Base-by-base conservation (phyloP, 2,888 invertebrate species). In the Cistogaster globosa region DNA sequence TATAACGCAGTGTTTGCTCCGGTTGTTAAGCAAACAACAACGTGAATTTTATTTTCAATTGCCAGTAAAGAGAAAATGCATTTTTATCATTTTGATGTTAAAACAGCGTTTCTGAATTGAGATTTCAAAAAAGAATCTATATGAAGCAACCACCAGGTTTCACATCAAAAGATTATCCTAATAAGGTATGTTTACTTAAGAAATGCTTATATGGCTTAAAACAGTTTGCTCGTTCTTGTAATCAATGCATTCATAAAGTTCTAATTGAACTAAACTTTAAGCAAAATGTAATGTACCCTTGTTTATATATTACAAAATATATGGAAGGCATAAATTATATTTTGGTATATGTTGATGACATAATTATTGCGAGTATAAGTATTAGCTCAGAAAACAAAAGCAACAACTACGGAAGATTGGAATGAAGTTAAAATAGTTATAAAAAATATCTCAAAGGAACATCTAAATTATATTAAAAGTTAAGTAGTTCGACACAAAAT, bases 271-370 rank as follows among this genome's bases (percentile, higher is more conserved):
- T 67, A 0, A 48, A 77, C 11, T 77, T 77, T 38, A 77, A 48
- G 14, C 76, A 51, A 68, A 68, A 60, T 48, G 18, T 32, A 58
- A 48, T 76, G 48, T 45, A 75, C 32, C 18, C 65, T 57, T 75
- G 55, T 55, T 65, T 75, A 36, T 65, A 63, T 22, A 55, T 51
- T 7, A 26, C 20, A 32, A 75, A 63, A 55, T 32, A 16, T 16
- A 36, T 14, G 36, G 55, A 63, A 16, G 7, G 16, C 9, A 7
- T 53, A 2, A 32, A 63, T 55, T 75, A 75, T 45, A 14, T 75
- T n/a, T 57, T 75, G 55, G 75, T n/a, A n/a, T n/a, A n/a, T n/a
- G n/a, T 75, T 42, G 75, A 76, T 57, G 75, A 76, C 18, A 65
- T 76, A 20, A 76, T 65, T 57, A 12, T 76, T 9, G 38, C 57